Percentiles rank a stretch among this genome's conserved stretches.
Conservation (phyloP, 2,113 vertebrate genomes). For the Motacilla alba region DNA sequence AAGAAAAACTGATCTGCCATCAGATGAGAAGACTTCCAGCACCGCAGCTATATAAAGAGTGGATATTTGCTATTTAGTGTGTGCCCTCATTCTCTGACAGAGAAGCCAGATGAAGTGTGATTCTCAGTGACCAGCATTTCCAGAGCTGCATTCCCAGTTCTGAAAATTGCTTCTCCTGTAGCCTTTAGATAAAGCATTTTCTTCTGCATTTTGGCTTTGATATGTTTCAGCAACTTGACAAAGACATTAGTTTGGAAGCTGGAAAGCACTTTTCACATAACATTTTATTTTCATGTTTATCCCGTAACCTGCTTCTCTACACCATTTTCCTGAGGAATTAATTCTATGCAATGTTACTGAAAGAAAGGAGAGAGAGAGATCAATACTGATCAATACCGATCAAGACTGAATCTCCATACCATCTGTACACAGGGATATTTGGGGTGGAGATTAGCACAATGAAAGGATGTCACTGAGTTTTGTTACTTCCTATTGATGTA, state of each 20-base stretch:
- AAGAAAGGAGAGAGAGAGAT: not conserved
- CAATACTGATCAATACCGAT: not conserved
- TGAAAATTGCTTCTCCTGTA: not conserved
- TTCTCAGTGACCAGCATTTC: not conserved
- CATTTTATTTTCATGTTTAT: not conserved
- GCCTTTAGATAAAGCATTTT: not conserved
- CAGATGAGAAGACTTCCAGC: not conserved
- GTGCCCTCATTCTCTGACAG: not conserved
- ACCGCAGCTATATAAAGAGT: not conserved
- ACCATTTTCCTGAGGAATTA: not conserved
- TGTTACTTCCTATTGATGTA: not conserved
- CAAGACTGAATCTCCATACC: not conserved
- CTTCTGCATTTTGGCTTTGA: not conserved
- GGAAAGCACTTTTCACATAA: not conserved
- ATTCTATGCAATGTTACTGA: not conserved
- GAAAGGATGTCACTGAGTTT: not conserved
- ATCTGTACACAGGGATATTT: not conserved
- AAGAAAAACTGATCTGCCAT: not conserved
- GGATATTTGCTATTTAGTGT: not conserved
- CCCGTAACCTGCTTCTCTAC: not conserved
- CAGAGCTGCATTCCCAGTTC: not conserved
- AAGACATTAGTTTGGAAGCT: not conserved
- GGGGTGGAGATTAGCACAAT: not conserved
- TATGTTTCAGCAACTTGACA: not conserved
- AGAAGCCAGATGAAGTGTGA: not conserved